Percentiles rank a stretch among this genome's conserved stretches.
phyloP scores from a whole-genome alignment of 2,797 vertebrate genomes.

The Pelobates cultripes region DNA sequence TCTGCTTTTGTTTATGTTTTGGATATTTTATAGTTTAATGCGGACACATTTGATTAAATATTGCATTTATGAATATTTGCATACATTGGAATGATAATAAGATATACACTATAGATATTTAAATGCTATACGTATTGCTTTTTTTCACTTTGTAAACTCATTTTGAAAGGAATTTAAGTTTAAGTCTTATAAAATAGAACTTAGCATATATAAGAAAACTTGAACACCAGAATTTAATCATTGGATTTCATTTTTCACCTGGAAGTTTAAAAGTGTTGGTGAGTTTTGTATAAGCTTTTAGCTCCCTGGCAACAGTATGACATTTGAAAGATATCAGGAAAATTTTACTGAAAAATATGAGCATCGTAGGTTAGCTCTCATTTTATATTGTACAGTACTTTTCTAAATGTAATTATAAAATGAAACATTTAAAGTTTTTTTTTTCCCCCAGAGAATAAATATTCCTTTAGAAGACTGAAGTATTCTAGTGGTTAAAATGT shows the following conservation, averaged over 20 bases:
- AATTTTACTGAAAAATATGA: background rate
- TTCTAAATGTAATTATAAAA: constrained; percentile 5
- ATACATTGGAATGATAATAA: no score
- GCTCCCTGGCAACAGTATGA: background rate
- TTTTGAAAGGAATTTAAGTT: no score
- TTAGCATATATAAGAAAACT: no score
- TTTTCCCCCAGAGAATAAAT: constrained; percentile 15
- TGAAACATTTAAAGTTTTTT: background rate
- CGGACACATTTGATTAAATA: no score
- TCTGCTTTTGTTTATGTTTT: no score
- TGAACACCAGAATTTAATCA: no score
- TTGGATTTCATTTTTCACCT: background rate
- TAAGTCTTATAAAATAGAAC: no score
- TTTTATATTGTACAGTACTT: background rate
- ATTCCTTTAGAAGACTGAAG: constrained; percentile 42
- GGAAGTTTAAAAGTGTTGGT: background rate
- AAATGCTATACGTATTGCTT: no score
- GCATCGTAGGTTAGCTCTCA: background rate
- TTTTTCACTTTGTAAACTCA: no score
- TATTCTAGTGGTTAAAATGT: constrained; percentile 72
- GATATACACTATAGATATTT: no score
- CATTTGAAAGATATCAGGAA: background rate
- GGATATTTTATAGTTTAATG: no score
- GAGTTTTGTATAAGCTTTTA: background rate
- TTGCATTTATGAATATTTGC: no score